Evolutionary conservation across 1,140 invertebrate species (phyloP).

Genomic region (Lineus longissimus): DNA sequence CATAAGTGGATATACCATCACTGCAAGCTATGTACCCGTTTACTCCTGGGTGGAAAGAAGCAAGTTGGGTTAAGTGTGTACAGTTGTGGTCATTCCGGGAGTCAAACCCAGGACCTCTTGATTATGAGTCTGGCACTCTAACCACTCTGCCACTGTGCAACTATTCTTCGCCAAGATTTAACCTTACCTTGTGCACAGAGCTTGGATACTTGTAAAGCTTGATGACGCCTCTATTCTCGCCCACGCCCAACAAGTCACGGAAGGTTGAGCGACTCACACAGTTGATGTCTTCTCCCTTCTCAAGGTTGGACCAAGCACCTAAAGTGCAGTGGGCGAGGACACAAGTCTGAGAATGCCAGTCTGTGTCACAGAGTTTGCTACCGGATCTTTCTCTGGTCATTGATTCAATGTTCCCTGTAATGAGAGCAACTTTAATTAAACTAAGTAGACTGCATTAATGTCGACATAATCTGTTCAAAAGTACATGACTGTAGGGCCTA

Average conservation of each 20-base stretch:
- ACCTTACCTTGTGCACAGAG: constrained; percentile 67
- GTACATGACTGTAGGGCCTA: too few species aligned
- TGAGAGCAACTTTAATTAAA: constrained; percentile 6
- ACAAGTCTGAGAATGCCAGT: constrained; percentile 77
- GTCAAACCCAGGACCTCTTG: too few species aligned
- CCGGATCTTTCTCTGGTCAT: constrained; percentile 66
- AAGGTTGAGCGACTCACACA: constrained; percentile 66
- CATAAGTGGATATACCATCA: too few species aligned
- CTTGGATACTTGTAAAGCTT: constrained; percentile 80
- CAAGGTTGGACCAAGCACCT: constrained; percentile 83
- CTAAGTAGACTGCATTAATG: too few species aligned
- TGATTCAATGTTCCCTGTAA: constrained; percentile 33
- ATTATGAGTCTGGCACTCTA: too few species aligned
- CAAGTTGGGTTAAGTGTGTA: too few species aligned
- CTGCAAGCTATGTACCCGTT: too few species aligned
- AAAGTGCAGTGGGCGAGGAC: constrained; percentile 70
- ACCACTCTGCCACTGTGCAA: neutral
- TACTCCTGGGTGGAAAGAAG: too few species aligned
- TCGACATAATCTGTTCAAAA: too few species aligned
- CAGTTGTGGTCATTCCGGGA: too few species aligned
- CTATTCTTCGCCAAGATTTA: neutral
- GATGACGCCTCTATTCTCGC: constrained; percentile 87
- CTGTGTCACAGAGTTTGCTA: constrained; percentile 68
- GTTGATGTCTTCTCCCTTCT: constrained; percentile 82
- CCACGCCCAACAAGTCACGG: constrained; percentile 68